These are phyloP conservation scores for Cebidichthys violaceus DNA, from an alignment of 2,113 vertebrate species.

Conservation along the genomic window DNA sequence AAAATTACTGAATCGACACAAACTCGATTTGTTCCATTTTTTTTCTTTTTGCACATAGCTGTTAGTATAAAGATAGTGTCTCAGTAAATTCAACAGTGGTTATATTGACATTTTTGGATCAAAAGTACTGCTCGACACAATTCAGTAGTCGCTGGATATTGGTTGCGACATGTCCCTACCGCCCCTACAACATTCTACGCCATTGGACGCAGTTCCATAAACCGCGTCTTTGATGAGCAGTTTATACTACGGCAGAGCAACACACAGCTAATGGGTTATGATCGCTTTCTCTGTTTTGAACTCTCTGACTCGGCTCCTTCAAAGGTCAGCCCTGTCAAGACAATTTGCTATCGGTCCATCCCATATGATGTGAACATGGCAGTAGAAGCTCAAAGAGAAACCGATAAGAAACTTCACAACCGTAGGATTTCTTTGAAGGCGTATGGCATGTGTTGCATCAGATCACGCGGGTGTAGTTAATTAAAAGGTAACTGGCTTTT, in stretches of 20 bases:
- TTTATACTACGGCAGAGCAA: not conserved
- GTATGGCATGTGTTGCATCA: not conserved
- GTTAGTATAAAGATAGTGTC: not conserved
- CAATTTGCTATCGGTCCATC: not conserved
- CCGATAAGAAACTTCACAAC: conserved; percentile 24
- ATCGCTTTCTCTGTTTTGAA: not conserved
- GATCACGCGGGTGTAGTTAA: conserved; percentile 21
- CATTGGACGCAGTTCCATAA: not conserved
- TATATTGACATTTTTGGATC: not conserved
- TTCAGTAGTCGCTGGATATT: not conserved
- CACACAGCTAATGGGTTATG: not conserved
- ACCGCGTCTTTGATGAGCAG: not conserved
- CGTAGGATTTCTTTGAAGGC: not conserved
- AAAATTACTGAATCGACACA: not conserved
- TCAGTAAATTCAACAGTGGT: not conserved
- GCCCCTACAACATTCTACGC: not conserved
- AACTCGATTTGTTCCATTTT: not conserved
- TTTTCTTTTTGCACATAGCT: not conserved
- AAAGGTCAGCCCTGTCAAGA: conserved; percentile 1
- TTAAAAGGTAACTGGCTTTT: conserved; percentile 10
- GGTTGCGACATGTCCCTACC: not conserved
- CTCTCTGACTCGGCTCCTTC: not conserved
- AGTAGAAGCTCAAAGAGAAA: conserved; percentile 10
- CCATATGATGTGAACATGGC: not conserved
- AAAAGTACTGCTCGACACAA: not conserved